Evolutionary conservation across 2,113 vertebrate species (phyloP).

Genomic region (Apus apus): DNA sequence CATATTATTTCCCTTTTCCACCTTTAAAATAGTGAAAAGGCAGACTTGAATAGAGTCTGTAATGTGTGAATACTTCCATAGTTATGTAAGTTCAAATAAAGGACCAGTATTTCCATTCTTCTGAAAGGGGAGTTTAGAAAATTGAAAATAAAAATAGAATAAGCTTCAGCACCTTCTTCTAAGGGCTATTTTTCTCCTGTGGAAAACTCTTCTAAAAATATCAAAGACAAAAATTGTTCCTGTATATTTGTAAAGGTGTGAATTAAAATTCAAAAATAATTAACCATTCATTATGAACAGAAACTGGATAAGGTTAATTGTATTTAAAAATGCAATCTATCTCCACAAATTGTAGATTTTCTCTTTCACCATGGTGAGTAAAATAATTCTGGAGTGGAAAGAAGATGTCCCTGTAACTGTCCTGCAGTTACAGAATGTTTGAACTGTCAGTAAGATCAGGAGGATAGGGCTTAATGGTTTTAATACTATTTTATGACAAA

Average conservation of each 20-base stretch:
- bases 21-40: neutral
- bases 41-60: neutral
- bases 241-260: rapidly evolving
- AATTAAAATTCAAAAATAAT: neutral
- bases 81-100: neutral
- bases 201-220: neutral
- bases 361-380: neutral
- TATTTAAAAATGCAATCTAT: neutral
- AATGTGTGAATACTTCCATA: neutral
- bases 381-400: neutral
- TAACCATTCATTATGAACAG: neutral
- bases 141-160: neutral
- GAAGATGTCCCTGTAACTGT: neutral
- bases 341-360: neutral
- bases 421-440: neutral
- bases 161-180: neutral
- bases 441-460: neutral
- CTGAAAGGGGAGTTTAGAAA: neutral
- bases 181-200: neutral
- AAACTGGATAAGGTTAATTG: neutral
- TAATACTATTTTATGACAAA: neutral
- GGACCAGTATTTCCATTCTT: neutral
- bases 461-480: neutral
- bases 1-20: neutral
- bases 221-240: neutral